A percentile compares a stretch with the other conserved stretches of the same genome.
phyloP scores from a whole-genome alignment of 1,140 invertebrate genomes.

The Limonius californicus region DNA sequence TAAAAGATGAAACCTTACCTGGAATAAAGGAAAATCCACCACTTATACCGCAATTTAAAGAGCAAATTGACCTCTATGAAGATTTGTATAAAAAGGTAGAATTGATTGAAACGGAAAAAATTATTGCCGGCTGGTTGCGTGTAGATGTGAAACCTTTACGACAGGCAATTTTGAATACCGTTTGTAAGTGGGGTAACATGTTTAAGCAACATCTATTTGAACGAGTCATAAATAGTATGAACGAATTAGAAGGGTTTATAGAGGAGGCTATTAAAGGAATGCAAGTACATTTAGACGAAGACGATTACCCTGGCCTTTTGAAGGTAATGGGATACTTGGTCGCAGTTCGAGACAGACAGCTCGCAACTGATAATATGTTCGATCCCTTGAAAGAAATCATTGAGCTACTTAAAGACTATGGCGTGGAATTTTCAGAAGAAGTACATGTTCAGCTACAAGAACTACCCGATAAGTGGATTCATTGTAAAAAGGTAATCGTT shows the following conservation, averaged over 20 bases:
- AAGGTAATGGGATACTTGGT: constrained; percentile 59
- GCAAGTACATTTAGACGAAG: constrained; percentile 56
- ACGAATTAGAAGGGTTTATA: constrained; percentile 60
- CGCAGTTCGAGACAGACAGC: constrained; percentile 57
- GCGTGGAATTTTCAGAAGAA: constrained; percentile 69
- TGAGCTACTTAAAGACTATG: constrained; percentile 65
- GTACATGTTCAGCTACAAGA: constrained; percentile 59
- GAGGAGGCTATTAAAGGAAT: constrained; percentile 54
- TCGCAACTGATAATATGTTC: constrained; percentile 69
- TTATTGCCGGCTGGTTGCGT: constrained; percentile 39
- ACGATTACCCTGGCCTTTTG: constrained; percentile 62
- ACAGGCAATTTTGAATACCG: constrained; percentile 83
- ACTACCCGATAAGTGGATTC: constrained; percentile 83
- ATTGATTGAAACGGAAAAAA: constrained; percentile 35
- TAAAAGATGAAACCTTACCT: constrained; percentile 57
- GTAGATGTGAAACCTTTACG: constrained; percentile 87
- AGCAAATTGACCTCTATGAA: constrained; percentile 92
- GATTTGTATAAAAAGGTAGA: constrained; percentile 73
- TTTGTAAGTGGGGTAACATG: constrained; percentile 92
- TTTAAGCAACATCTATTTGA: constrained; percentile 92
- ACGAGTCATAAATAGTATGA: constrained; percentile 69
- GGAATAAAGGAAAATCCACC: constrained; percentile 55
- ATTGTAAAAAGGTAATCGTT: constrained; percentile 67
- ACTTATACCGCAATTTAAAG: constrained; percentile 83
- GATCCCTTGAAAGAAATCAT: constrained; percentile 77